Evolutionary conservation across 2,113 vertebrate genomes (phyloP), one percentile per base, ranked within the genome.

Genomic region (Machaerirhynchus nigripectus): DNA sequence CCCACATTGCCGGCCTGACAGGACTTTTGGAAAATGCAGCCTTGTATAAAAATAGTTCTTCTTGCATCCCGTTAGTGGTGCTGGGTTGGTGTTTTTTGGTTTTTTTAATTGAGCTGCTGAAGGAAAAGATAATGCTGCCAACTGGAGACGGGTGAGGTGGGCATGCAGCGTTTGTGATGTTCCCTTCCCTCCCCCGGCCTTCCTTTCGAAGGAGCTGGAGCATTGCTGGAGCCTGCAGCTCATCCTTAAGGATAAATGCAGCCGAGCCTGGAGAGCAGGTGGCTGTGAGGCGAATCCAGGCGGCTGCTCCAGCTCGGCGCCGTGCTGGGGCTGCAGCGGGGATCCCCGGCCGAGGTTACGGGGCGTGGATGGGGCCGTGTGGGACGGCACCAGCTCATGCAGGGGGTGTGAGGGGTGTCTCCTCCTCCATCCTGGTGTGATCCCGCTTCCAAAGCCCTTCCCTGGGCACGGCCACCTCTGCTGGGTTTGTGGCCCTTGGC

Each of bases 331-430:
- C 57, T 46, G 49, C 6, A 6, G 37, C 42, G 19, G 7, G 4
- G 9, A 28, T n/a, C 21, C 47, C 24, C 18, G 0, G n/a, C 3
- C 2, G 57, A 13, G 71, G 7, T 13, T 3, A 0, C 0, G 10
- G 75, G 68, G 2, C 12, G 1, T 1, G 1, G 35, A 40, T 13
- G 59, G 67, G 47, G 30, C 47, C 0, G 2, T 14, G 49, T 9
- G 15, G 88, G 70, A 3, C 6, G 10, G 56, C 13, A 2, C 33
- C 50, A 3, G 49, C 8, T 35, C 55, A 2, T 2, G 0, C 5
- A 7, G 39, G 24, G 22, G 19, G 11, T 24, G 20, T 6, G 3
- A 11, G 42, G 47, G 63, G 5, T 1, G 1, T 83, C 69, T 89
- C 46, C 49, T 84, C 33, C 1, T 1, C 11, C 5, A 1, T 35